These are phyloP conservation scores for Labrus mixtus DNA, from an alignment of 2,113 vertebrate genomes.

Conservation along the genomic window DNA sequence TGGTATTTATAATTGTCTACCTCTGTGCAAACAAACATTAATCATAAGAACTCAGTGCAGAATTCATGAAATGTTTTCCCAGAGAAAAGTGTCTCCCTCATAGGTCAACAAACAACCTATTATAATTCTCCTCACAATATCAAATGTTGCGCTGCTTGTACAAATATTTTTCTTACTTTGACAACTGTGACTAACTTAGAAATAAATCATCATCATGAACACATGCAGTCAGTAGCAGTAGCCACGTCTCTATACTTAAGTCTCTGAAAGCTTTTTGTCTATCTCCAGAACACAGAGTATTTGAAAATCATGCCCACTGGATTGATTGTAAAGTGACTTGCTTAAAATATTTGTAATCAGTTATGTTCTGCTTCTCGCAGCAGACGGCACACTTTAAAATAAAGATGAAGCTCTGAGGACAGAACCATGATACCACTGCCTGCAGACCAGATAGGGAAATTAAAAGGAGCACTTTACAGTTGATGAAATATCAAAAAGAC, in stretches of 20 bases:
- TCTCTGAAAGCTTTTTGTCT: not conserved
- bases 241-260: not conserved
- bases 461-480: not conserved
- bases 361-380: not conserved
- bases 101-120: slow-evolving; percentile 9
- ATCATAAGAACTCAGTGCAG: slow-evolving; percentile 25
- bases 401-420: slow-evolving; percentile 5
- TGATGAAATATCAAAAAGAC: not conserved
- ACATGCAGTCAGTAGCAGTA: not conserved
- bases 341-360: not conserved
- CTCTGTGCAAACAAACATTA: slow-evolving; percentile 26
- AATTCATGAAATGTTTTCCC: slow-evolving; percentile 23
- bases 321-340: slow-evolving; percentile 29
- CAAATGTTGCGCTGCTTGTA: not conserved
- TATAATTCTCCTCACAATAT: not conserved
- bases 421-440: not conserved
- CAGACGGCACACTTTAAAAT: slow-evolving; percentile 5
- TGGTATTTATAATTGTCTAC: slow-evolving; percentile 31
- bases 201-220: not conserved
- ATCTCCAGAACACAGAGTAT: not conserved
- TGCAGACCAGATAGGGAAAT: not conserved
- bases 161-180: not conserved
- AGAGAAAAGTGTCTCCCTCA: not conserved
- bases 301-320: not conserved
- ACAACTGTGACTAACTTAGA: not conserved